Percentiles rank a stretch among this genome's conserved stretches.
These are phyloP conservation scores for Drosophila jambulina DNA, from an alignment of 1,140 invertebrate genomes.

Conservation along the genomic window DNA sequence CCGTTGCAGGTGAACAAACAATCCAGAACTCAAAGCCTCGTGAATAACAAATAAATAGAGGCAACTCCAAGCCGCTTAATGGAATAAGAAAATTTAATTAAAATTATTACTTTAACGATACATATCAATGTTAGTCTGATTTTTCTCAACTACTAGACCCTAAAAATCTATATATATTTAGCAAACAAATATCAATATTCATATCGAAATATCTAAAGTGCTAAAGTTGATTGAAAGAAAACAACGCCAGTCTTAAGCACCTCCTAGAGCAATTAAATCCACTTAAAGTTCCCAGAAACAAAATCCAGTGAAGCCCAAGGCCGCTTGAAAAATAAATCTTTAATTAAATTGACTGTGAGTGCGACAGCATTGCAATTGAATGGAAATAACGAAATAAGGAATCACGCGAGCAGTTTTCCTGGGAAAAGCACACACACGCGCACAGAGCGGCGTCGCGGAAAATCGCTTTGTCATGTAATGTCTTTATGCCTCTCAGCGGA, in stretches of 20 bases:
- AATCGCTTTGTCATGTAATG: slow-evolving; percentile 80
- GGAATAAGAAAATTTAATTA: slow-evolving; percentile 36
- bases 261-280: slow-evolving; percentile 8
- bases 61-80: slow-evolving; percentile 8
- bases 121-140: slow-evolving; percentile 79
- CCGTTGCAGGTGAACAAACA: slow-evolving; percentile 38
- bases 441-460: slow-evolving; percentile 30
- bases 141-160: slow-evolving; percentile 35
- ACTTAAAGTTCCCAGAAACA: not conserved
- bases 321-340: slow-evolving; percentile 23
- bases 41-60: not conserved
- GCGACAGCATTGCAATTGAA: slow-evolving; percentile 37
- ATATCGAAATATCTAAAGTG: slow-evolving; percentile 28
- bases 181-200: slow-evolving; percentile 28
- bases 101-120: slow-evolving; percentile 61
- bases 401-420: slow-evolving; percentile 44
- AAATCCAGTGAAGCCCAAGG: slow-evolving; percentile 12
- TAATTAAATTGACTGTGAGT: slow-evolving; percentile 38
- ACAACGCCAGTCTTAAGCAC: slow-evolving; percentile 2
- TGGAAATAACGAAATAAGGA: slow-evolving; percentile 49
- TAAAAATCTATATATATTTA: slow-evolving; percentile 2
- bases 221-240: slow-evolving; percentile 14
- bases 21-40: slow-evolving; percentile 11
- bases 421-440: not conserved
- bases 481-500: slow-evolving; percentile 74